phyloP scores from a whole-genome alignment of 2,888 invertebrate species.

The Hypena proboscidalis region DNA sequence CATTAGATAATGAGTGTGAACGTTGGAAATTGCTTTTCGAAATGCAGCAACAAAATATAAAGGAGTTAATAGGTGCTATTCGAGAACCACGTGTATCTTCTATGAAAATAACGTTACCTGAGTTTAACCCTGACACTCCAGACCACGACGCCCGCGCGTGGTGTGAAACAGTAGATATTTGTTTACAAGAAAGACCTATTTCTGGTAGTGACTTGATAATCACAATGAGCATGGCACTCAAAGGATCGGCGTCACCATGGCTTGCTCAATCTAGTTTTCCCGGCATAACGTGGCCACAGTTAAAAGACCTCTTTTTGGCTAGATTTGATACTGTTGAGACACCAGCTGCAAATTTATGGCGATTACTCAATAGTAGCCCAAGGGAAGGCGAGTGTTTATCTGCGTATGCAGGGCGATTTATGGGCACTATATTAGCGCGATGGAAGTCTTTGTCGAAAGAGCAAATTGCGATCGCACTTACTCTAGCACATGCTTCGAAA shows the following conservation, averaged over 20 bases:
- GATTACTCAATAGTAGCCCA: not conserved
- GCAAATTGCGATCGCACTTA: conserved; percentile 2
- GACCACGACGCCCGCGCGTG: conserved; percentile 18
- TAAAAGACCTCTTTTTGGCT: conserved; percentile 19
- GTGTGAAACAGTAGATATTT: conserved; percentile 22
- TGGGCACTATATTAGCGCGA: conserved; percentile 1
- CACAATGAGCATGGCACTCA: conserved; percentile 17
- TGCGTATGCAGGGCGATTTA: not conserved
- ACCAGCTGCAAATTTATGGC: conserved; percentile 5
- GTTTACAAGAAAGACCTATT: conserved; percentile 15
- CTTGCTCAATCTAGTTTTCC: conserved; percentile 16
- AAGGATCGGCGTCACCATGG: conserved; percentile 22
- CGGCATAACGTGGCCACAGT: conserved; percentile 19
- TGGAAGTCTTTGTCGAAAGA: conserved; percentile 2
- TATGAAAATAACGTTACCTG: conserved; percentile 2
- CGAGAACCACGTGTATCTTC: not conserved
- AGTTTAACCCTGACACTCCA: conserved; percentile 19
- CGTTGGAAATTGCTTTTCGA: conserved; percentile 9
- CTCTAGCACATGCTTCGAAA: not conserved
- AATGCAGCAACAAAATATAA: conserved; percentile 8
- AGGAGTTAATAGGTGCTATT: conserved; percentile 5
- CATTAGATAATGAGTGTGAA: conserved; percentile 2
- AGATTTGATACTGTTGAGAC: conserved; percentile 18
- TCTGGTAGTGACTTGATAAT: conserved; percentile 17
- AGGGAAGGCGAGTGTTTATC: not conserved